Evolutionary conservation across 1,140 invertebrate genomes (phyloP), one percentile per base, ranked within the genome.

Genomic region (Camponotus floridanus): DNA sequence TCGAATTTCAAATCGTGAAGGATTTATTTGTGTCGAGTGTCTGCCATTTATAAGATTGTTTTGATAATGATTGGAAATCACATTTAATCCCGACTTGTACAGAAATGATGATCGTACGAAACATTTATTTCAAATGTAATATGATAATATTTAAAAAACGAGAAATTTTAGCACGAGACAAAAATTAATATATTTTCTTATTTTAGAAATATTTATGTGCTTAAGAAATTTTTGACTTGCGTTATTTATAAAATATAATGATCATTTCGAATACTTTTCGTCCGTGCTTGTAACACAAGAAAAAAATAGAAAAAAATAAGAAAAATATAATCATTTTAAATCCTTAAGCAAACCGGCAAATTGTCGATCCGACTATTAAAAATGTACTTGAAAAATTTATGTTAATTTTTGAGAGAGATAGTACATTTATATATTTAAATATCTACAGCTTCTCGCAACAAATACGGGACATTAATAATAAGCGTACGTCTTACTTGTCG

Each of bases 401-500:
- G 67, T 61, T 83, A 83, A 83, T 74, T 36, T 81, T 33, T 11
- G 36, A 18, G 79, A 31, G 79, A 45, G 68, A 57, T 59, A 51
- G 64, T 80, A 18, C 45, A 57, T 61, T 55, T 83, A 26, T 74
- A 74, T 33, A 83, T 83, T 83, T 74, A 83, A 83, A 83, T 74
- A 83, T 83, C 79, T 48, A 74, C 79, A 33, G 68, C 68, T 33
- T 62, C 68, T 45, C 39, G 55, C 67, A 83, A 83, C 55, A 83
- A 83, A 83, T 83, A 83, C 31, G 55, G 39, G 26, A 39, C 68
- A 83, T 83, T 83, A 83, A 83, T 83, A 83, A 83, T 74, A 83
- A 55, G 79, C 68, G 79, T 68, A 83, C 55, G 79, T 83, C 79
- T 83, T 83, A 83, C 79, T 83, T 83, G 79, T 83, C 79, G 79